A percentile compares a stretch with the other conserved stretches of the same genome.
Evolutionary conservation across 2,113 vertebrate genomes (phyloP).

Genomic region (Arizona elegans): DNA sequence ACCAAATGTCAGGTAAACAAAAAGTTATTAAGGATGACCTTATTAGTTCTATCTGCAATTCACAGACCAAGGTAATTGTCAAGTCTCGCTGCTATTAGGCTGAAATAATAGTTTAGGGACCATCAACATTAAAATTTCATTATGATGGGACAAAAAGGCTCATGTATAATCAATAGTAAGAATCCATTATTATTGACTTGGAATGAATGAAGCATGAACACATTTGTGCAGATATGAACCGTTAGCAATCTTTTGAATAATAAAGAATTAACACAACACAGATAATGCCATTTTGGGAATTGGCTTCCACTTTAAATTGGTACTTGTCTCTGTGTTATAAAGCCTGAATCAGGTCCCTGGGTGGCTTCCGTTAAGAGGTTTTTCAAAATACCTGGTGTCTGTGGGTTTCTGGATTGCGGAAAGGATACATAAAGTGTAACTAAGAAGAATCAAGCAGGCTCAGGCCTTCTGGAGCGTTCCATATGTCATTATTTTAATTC

Average conservation of each 20-base stretch:
- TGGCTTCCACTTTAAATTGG: constrained; percentile 49
- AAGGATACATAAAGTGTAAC: not conserved
- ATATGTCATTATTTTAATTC: not conserved
- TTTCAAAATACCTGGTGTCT: constrained; percentile 33
- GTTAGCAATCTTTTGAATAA: constrained; percentile 68
- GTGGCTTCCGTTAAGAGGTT: constrained; percentile 49
- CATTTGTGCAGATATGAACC: constrained; percentile 63
- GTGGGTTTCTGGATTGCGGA: constrained; percentile 19
- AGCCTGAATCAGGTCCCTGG: constrained; percentile 45
- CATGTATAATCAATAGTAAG: constrained; percentile 89
- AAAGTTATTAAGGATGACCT: constrained; percentile 86
- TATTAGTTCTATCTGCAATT: constrained; percentile 84
- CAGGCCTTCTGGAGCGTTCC: not conserved
- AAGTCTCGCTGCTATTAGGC: constrained; percentile 80
- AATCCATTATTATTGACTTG: constrained; percentile 83
- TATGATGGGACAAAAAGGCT: constrained; percentile 89
- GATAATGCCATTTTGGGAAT: constrained; percentile 66
- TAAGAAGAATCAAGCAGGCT: not conserved
- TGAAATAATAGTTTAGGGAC: constrained; percentile 80
- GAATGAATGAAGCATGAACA: constrained; percentile 69
- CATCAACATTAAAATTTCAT: constrained; percentile 88
- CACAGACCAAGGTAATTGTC: constrained; percentile 83
- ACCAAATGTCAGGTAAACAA: constrained; percentile 83
- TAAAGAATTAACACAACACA: constrained; percentile 67
- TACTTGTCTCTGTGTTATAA: constrained; percentile 50